These are phyloP conservation scores for Pantherophis vulpinus DNA, from an alignment of 2,797 vertebrate genomes.

Conservation along the genomic window DNA sequence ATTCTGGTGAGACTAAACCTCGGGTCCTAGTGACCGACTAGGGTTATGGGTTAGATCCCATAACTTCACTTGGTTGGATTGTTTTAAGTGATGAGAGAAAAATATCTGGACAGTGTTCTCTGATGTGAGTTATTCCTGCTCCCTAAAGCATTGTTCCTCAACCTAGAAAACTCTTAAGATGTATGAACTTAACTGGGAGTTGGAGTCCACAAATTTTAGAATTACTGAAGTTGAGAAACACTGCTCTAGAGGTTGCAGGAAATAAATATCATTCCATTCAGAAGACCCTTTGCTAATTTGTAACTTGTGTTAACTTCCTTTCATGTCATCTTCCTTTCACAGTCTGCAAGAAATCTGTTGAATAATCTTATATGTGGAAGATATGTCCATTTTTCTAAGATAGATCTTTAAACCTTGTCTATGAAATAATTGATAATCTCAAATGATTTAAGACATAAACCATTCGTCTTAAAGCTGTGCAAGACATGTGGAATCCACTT, in stretches of 20 bases:
- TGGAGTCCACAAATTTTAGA: not conserved
- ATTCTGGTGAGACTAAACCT: not conserved
- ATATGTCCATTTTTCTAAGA: not conserved
- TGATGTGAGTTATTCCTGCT: not conserved
- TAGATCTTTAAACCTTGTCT: not conserved
- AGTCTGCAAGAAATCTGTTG: constrained; percentile 6
- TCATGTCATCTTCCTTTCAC: not conserved
- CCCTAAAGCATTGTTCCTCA: not conserved
- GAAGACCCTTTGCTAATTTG: not conserved
- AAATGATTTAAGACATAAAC: not conserved
- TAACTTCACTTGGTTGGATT: constrained; percentile 51
- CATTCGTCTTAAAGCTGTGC: not conserved
- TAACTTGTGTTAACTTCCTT: not conserved
- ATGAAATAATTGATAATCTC: not conserved
- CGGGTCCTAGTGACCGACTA: not conserved
- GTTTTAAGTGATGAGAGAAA: constrained; percentile 40
- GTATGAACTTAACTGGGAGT: not conserved
- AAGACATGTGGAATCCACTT: not conserved
- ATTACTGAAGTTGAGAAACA: not conserved
- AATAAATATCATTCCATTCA: not conserved
- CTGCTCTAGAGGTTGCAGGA: not conserved
- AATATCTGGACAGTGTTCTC: constrained; percentile 36
- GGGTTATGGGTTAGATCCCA: not conserved
- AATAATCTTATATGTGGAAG: not conserved
- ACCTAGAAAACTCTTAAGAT: not conserved